These are phyloP conservation scores for Macrosiphum euphorbiae DNA, from an alignment of 2,888 invertebrate species.

Conservation along the genomic window DNA sequence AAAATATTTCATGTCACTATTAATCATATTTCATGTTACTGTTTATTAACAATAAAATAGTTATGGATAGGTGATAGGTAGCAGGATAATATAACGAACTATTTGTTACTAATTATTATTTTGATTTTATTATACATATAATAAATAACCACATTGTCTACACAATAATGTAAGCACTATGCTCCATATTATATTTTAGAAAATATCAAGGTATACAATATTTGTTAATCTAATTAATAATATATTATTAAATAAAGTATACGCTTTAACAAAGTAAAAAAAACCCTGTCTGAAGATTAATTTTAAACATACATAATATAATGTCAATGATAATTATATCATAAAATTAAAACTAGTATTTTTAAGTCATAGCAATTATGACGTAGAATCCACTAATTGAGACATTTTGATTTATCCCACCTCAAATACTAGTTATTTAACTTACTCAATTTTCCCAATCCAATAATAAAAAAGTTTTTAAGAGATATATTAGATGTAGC, in stretches of 20 bases:
- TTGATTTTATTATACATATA: constrained; percentile 29
- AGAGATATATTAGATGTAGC: not conserved
- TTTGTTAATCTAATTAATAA: not conserved
- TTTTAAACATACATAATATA: constrained; percentile 34
- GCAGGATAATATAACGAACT: not conserved
- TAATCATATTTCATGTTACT: not conserved
- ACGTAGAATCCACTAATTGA: not conserved
- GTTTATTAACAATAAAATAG: not conserved
- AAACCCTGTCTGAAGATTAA: constrained; percentile 48
- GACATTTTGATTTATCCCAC: constrained; percentile 26
- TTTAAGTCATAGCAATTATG: not conserved
- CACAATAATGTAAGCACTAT: constrained; percentile 33
- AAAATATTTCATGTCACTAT: not conserved
- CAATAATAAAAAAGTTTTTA: constrained; percentile 11
- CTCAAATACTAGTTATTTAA: constrained; percentile 14
- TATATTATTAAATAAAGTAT: constrained; percentile 7
- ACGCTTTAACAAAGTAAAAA: constrained; percentile 37
- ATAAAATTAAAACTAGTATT: not conserved
- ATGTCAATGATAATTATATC: constrained; percentile 4
- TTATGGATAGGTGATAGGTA: not conserved
- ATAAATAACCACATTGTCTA: constrained; percentile 43
- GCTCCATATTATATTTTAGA: constrained; percentile 21
- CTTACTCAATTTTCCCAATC: constrained; percentile 18
- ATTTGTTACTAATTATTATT: constrained; percentile 12
- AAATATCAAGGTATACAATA: constrained; percentile 29